Conservation (phyloP, 2,113 vertebrate species). For the Takifugu flavidus region DNA sequence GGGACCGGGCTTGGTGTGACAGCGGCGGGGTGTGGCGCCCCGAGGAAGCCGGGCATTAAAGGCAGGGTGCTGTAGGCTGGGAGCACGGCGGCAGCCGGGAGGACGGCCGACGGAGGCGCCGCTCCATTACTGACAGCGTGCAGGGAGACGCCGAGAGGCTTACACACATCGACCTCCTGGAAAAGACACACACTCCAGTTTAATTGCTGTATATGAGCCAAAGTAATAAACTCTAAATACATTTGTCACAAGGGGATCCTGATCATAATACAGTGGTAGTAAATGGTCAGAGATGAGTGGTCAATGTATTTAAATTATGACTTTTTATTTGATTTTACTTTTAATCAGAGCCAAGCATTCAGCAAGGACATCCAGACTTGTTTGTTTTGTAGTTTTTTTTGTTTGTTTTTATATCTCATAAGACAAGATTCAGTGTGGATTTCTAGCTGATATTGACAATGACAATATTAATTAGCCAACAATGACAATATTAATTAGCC, state of each 20-base stretch:
- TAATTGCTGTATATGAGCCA: background rate
- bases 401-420: too few species aligned
- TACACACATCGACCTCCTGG: constrained; percentile 70
- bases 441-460: background rate
- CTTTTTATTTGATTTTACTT: too few species aligned
- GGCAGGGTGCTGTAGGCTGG: constrained; percentile 76
- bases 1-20: constrained; percentile 54
- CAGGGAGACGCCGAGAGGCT: constrained; percentile 69
- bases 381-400: too few species aligned
- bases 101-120: constrained; percentile 61
- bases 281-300: too few species aligned
- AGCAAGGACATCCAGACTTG: too few species aligned
- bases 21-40: constrained; percentile 62
- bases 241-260: too few species aligned
- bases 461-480: too few species aligned
- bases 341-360: too few species aligned
- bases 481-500: too few species aligned
- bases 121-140: constrained; percentile 68
- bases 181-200: constrained; percentile 10
- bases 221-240: too few species aligned
- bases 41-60: constrained; percentile 75
- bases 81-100: constrained; percentile 62
- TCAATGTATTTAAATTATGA: too few species aligned
- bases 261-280: too few species aligned
- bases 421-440: background rate